phyloP scores from a whole-genome alignment of 2,888 invertebrate genomes.

The Didymodactylos carnosus region DNA sequence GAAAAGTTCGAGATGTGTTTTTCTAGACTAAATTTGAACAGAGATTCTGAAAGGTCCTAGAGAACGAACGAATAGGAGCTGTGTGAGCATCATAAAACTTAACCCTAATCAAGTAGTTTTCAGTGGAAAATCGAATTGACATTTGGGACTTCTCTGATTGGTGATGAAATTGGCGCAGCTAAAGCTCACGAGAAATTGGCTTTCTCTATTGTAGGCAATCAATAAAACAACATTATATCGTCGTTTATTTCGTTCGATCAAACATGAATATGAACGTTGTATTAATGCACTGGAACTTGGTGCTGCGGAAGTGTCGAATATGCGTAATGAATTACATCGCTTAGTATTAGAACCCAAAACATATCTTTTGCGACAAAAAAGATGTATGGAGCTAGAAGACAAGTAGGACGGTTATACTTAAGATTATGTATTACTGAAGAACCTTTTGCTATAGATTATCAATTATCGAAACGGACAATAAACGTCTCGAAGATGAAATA shows the following conservation, averaged over 20 bases:
- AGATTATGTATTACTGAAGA: no score
- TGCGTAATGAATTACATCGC: not conserved
- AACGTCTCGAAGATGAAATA: not conserved
- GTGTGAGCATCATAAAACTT: no score
- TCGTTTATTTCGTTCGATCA: not conserved
- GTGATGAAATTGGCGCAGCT: no score
- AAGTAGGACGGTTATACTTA: no score
- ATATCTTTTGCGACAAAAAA: not conserved
- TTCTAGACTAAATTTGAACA: no score
- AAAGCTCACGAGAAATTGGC: no score
- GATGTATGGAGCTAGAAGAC: not conserved
- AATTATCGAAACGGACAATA: not conserved
- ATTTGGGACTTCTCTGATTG: no score
- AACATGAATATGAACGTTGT: not conserved
- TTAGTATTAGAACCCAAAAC: not conserved
- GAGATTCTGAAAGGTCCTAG: no score
- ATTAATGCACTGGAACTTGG: not conserved
- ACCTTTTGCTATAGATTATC: not conserved
- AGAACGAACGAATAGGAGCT: no score
- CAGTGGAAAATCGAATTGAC: no score
- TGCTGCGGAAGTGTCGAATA: not conserved
- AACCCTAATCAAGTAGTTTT: no score
- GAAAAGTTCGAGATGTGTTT: no score
- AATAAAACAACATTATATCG: not conserved
- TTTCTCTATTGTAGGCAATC: not conserved